A percentile compares a stretch with the other conserved stretches of the same genome.
These are phyloP conservation scores for Diplazon laetatorius DNA, from an alignment of 2,888 invertebrate species.

Conservation along the genomic window DNA sequence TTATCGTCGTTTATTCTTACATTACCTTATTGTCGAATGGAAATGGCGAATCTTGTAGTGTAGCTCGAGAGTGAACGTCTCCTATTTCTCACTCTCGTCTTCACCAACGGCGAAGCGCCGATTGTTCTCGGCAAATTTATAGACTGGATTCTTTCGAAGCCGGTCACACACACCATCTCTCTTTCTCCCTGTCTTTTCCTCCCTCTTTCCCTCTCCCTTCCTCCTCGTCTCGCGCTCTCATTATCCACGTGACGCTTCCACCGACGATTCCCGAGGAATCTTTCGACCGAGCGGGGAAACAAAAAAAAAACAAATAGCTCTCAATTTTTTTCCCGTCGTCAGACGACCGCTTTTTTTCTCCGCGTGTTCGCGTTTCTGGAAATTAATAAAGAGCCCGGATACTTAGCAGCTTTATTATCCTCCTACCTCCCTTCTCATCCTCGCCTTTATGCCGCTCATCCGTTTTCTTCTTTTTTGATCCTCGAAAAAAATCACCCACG, in stretches of 20 bases:
- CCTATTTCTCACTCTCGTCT: constrained; percentile 1
- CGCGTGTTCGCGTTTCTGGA: constrained; percentile 44
- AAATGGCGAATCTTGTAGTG: constrained; percentile 13
- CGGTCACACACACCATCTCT: background rate
- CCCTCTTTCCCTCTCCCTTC: constrained; percentile 1
- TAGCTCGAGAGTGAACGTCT: constrained; percentile 35
- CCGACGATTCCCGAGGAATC: constrained; percentile 43
- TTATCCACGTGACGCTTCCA: constrained; percentile 21
- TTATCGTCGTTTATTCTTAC: background rate
- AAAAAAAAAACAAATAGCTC: background rate
- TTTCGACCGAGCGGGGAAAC: constrained; percentile 3
- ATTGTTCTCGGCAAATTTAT: constrained; percentile 57
- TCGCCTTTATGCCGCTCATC: background rate
- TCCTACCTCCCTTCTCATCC: constrained; percentile 31
- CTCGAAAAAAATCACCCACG: no score
- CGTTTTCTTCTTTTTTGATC: background rate
- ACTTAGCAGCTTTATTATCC: constrained; percentile 53
- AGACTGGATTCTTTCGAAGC: constrained; percentile 49
- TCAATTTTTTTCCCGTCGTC: background rate
- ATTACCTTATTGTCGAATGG: constrained; percentile 43
- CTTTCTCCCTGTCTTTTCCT: no score
- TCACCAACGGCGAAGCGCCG: background rate
- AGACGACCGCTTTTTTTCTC: background rate
- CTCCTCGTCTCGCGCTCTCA: background rate
- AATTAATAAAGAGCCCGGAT: constrained; percentile 53